Percentiles rank a stretch among this genome's conserved stretches.
Conservation (phyloP, 2,113 vertebrate species). For the Rhineura floridana region DNA sequence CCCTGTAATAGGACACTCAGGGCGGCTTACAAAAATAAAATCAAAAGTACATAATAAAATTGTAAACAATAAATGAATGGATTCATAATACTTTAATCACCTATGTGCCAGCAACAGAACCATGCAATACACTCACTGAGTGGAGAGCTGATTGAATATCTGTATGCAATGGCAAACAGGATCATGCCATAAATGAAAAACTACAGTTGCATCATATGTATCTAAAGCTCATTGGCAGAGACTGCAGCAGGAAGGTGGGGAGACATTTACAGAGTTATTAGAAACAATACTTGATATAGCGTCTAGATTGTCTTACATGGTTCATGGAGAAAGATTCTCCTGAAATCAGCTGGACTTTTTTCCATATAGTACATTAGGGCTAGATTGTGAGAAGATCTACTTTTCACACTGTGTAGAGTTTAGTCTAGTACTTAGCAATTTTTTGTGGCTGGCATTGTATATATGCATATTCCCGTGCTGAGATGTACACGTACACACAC, state of each 20-base stretch:
- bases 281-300: constrained; percentile 30
- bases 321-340: neutral
- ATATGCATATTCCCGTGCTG: constrained; percentile 30
- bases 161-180: constrained; percentile 52
- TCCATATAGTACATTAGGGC: neutral
- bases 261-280: constrained; percentile 48
- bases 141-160: constrained; percentile 66
- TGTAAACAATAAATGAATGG: too few relatives aligned
- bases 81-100: constrained; percentile 72
- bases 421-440: neutral
- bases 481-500: too few relatives aligned
- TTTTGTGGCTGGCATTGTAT: fast-evolving
- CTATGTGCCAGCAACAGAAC: constrained; percentile 62
- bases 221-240: constrained; percentile 38
- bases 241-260: neutral
- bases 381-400: neutral
- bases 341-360: neutral
- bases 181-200: constrained; percentile 71
- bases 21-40: too few relatives aligned
- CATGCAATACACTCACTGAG: constrained; percentile 49
- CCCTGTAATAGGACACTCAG: too few relatives aligned
- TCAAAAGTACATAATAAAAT: too few relatives aligned
- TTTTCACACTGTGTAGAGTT: neutral
- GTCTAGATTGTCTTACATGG: constrained; percentile 32
- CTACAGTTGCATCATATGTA: constrained; percentile 62